Percentiles rank a stretch among this genome's conserved stretches.
Evolutionary conservation across 2,797 vertebrate genomes (phyloP).

Genomic region (Oceanodroma leucorhoa): DNA sequence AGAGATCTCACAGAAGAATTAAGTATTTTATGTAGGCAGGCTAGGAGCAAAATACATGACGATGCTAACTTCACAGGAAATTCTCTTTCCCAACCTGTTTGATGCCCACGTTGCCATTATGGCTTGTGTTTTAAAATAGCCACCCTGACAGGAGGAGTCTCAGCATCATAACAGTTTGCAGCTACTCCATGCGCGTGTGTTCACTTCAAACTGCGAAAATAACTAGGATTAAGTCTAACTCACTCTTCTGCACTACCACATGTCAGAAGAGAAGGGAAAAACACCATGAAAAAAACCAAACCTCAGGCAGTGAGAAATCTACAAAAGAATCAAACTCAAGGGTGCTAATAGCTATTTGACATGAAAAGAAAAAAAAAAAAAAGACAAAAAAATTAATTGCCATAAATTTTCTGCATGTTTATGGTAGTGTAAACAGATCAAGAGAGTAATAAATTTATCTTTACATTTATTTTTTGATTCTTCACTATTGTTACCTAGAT

Average conservation of each 20-base stretch:
- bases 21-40: neutral
- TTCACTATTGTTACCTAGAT: neutral
- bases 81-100: neutral
- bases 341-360: neutral
- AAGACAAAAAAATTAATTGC: neutral
- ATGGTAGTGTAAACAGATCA: neutral
- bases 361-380: neutral
- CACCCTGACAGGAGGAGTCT: neutral
- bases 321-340: neutral
- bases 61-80: neutral
- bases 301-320: neutral
- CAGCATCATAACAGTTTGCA: neutral
- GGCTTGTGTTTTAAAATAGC: neutral
- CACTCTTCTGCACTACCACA: neutral
- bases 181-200: fast-evolving
- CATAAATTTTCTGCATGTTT: neutral
- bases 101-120: neutral
- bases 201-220: neutral
- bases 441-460: neutral
- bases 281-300: no score
- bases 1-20: neutral
- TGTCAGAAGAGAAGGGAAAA: neutral
- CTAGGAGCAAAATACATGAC: fast-evolving
- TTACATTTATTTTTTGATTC: neutral
- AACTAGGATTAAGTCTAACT: neutral